phyloP scores from a whole-genome alignment of 2,888 invertebrate species.

The Eurois occulta region DNA sequence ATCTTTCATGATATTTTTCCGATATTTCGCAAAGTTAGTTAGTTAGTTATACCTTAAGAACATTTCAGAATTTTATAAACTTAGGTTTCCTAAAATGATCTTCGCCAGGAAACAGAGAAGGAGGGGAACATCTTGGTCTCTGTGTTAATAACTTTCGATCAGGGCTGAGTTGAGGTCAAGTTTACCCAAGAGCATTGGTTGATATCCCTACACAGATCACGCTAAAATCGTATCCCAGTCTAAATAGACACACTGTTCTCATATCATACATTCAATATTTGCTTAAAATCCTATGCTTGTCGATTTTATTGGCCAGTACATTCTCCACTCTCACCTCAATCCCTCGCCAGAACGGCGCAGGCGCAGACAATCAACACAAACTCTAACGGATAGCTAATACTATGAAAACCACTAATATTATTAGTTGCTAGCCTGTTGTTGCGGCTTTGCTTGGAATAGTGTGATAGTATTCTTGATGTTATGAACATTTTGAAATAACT shows the following conservation, averaged over 20 bases:
- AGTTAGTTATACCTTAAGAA: too few species aligned
- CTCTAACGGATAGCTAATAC: slow-evolving; percentile 63
- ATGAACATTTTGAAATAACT: background rate
- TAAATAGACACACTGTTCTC: background rate
- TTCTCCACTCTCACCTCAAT: slow-evolving; percentile 53
- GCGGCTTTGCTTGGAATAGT: slow-evolving; percentile 47
- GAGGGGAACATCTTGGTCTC: background rate
- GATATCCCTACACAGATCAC: background rate
- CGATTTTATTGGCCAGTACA: slow-evolving; percentile 15
- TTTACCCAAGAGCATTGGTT: too few species aligned
- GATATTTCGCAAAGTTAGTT: too few species aligned
- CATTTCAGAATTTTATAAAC: too few species aligned
- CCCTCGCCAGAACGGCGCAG: slow-evolving; percentile 24
- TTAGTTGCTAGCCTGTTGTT: slow-evolving; percentile 39
- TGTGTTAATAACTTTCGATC: background rate
- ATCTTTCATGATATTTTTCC: too few species aligned
- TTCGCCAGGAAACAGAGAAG: too few species aligned
- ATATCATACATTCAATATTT: background rate
- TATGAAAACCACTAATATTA: slow-evolving; percentile 63
- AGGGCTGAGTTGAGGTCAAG: too few species aligned
- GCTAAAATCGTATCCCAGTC: background rate
- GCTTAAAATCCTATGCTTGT: background rate
- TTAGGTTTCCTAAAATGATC: too few species aligned
- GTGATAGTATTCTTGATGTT: background rate
- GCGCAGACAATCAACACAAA: slow-evolving; percentile 57